Conservation (phyloP, 2,113 vertebrate genomes). For the Chrysochloris asiatica region DNA sequence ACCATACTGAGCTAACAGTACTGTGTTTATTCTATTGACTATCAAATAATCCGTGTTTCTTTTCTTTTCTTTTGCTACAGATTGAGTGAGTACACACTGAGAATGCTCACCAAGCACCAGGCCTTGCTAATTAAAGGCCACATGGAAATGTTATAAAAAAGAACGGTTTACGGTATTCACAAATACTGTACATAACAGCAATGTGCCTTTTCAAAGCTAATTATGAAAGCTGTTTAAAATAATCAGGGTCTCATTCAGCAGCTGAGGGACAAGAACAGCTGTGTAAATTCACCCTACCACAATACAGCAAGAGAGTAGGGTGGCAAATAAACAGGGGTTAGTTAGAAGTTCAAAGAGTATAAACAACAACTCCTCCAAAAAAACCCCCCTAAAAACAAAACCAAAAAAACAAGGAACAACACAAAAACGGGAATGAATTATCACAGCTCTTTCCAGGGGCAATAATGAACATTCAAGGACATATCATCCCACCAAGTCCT, state of each 20-base stretch:
- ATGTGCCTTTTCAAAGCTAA: conserved; percentile 83
- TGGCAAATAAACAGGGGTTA: conserved; percentile 53
- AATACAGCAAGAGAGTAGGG: conserved; percentile 27
- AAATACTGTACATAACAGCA: conserved; percentile 80
- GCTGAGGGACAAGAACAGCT: conserved; percentile 73
- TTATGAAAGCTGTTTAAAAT: conserved; percentile 83
- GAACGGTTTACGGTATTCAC: conserved; percentile 79
- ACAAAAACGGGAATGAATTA: conserved; percentile 50
- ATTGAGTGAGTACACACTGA: conserved; percentile 56
- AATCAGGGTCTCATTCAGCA: conserved; percentile 79
- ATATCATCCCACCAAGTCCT: conserved; percentile 39
- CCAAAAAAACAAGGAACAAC: background rate
- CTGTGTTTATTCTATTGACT: conserved; percentile 61
- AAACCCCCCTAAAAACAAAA: no score
- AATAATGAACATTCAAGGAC: conserved; percentile 39
- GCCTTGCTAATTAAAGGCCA: conserved; percentile 77
- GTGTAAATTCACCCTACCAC: conserved; percentile 63
- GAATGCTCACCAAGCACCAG: conserved; percentile 49
- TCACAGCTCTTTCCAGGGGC: conserved; percentile 30
- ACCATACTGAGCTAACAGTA: conserved; percentile 36
- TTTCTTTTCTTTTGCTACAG: conserved; percentile 44
- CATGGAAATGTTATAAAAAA: conserved; percentile 75
- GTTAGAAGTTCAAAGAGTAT: conserved; percentile 71
- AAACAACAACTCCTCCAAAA: no score
- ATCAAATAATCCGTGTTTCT: conserved; percentile 61